Evolutionary conservation across 2,113 vertebrate genomes (phyloP).

Genomic region (Lasiurus cinereus): DNA sequence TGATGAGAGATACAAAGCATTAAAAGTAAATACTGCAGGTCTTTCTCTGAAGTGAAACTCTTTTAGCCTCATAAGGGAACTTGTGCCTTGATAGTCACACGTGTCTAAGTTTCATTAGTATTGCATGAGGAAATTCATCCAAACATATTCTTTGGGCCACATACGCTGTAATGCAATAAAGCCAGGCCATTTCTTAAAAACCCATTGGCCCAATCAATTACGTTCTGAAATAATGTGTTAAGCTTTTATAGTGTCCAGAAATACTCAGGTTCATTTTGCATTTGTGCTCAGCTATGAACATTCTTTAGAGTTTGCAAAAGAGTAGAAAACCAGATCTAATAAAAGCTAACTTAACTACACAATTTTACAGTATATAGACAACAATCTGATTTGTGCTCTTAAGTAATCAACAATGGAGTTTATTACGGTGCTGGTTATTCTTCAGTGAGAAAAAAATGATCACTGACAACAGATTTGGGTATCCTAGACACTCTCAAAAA

Average conservation of each 20-base stretch:
- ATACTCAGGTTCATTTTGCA: background rate
- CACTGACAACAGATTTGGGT: background rate
- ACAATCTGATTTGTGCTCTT: conserved; percentile 49
- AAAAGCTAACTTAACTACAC: conserved; percentile 50
- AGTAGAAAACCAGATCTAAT: background rate
- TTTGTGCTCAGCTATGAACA: conserved; percentile 32
- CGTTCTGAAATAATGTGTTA: background rate
- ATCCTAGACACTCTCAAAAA: background rate
- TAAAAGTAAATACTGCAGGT: background rate
- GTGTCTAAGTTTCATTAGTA: background rate
- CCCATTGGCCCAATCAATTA: conserved; percentile 30
- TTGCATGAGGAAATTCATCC: conserved; percentile 28
- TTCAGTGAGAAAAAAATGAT: conserved; percentile 8
- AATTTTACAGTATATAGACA: conserved; percentile 11
- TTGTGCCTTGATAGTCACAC: conserved; percentile 17
- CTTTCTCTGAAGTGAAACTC: conserved; percentile 39
- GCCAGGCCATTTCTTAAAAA: conserved; percentile 57
- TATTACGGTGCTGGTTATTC: background rate
- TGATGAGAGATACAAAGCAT: conserved; percentile 31
- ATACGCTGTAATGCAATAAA: conserved; percentile 12
- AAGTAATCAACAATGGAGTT: background rate
- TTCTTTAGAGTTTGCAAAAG: conserved; percentile 28
- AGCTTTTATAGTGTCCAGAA: conserved; percentile 16
- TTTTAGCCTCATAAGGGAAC: background rate
- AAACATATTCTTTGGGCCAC: background rate